These are phyloP conservation scores for Dallia pectoralis DNA, from an alignment of 2,797 vertebrate species.

Conservation along the genomic window DNA sequence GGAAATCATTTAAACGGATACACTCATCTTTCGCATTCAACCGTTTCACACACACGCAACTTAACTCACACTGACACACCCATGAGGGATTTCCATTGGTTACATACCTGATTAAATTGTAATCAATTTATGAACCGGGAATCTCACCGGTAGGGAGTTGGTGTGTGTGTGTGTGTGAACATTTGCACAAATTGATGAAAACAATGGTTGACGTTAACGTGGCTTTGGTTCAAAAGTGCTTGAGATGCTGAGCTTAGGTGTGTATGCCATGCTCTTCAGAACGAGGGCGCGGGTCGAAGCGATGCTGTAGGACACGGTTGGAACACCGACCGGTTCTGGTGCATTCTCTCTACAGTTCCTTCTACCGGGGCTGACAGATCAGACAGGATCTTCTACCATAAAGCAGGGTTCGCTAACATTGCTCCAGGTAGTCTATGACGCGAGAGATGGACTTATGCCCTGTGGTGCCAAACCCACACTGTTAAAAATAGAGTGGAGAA, in stretches of 20 bases:
- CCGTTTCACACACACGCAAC: slow-evolving; percentile 49
- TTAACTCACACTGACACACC: slow-evolving; percentile 52
- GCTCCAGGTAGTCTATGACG: slow-evolving; percentile 98
- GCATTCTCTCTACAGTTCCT: slow-evolving; percentile 14
- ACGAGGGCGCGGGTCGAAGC: slow-evolving; percentile 30
- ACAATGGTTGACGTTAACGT: slow-evolving; percentile 22
- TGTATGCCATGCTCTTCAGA: slow-evolving; percentile 23
- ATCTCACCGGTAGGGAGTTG: slow-evolving; percentile 2
- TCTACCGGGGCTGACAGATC: slow-evolving; percentile 26
- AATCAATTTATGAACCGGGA: slow-evolving; percentile 45
- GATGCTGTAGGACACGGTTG: slow-evolving; percentile 42
- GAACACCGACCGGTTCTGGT: slow-evolving; percentile 13
- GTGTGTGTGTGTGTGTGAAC: not conserved
- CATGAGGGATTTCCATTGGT: slow-evolving; percentile 55
- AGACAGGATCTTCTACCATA: slow-evolving; percentile 19
- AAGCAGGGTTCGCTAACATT: slow-evolving; percentile 80
- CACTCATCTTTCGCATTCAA: slow-evolving; percentile 38
- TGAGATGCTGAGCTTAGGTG: slow-evolving; percentile 16
- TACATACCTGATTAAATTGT: slow-evolving; percentile 52
- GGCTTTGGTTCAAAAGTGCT: slow-evolving; percentile 70
- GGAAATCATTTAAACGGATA: slow-evolving; percentile 47
- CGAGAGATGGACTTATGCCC: slow-evolving; percentile 98
- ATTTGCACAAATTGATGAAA: not conserved
- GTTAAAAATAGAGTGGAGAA: slow-evolving; percentile 21
- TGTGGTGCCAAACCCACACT: slow-evolving; percentile 96